A percentile compares a stretch with the other conserved stretches of the same genome.
phyloP scores from a whole-genome alignment of 35 echinoderm and acorn worm genomes.

The Holothuria glaberrima region DNA sequence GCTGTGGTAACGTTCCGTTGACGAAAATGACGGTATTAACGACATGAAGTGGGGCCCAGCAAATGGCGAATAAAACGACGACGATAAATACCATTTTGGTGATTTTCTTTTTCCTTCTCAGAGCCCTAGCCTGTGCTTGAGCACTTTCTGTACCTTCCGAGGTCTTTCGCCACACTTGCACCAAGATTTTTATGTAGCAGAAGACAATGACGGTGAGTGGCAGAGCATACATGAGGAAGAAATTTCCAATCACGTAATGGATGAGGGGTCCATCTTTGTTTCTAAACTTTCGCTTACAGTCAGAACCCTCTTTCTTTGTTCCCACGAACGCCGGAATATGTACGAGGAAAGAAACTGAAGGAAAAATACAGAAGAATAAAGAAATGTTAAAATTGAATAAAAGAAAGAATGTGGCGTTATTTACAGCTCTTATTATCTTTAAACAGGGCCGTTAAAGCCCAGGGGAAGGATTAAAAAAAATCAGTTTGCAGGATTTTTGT shows the following conservation, averaged over 20 bases:
- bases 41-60: conserved; percentile 85
- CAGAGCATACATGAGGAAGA: conserved; percentile 80
- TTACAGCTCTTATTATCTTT: too few relatives aligned
- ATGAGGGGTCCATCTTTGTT: conserved; percentile 18
- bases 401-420: too few relatives aligned
- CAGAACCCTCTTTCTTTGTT: not conserved
- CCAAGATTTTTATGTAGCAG: conserved; percentile 83
- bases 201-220: conserved; percentile 79
- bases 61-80: conserved; percentile 87
- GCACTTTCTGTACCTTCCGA: conserved; percentile 86
- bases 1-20: not conserved
- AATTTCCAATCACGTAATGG: conserved; percentile 66
- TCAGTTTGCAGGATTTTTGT: too few relatives aligned
- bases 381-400: too few relatives aligned
- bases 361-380: conserved; percentile 44
- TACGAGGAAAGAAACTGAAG: conserved; percentile 75
- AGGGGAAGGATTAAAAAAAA: too few relatives aligned
- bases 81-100: conserved; percentile 96
- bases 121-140: conserved; percentile 68
- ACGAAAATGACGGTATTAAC: conserved; percentile 30
- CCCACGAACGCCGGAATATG: conserved; percentile 65
- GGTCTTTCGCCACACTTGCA: conserved; percentile 84
- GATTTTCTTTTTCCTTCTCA: conserved; percentile 84
- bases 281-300: conserved; percentile 14
- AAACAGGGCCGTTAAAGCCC: too few relatives aligned